Base-by-base conservation (phyloP, 2,888 invertebrate genomes). In the Zaprionus bogoriensis region DNA sequence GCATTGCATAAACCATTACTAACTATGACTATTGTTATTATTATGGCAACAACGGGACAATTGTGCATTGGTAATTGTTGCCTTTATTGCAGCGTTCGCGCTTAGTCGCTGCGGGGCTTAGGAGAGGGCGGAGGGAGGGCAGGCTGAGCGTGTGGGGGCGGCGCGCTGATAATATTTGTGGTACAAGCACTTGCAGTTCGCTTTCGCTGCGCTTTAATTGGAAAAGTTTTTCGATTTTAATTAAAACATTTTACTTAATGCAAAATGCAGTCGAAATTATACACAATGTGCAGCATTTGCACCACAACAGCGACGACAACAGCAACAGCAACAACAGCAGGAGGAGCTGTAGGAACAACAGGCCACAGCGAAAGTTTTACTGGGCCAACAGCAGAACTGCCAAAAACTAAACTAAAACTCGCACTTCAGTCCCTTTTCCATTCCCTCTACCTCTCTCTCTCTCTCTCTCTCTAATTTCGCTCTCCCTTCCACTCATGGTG, bases 171-270 rank as follows among this genome's bases (percentile, higher is more conserved):
- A 85, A 85, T 85, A 78, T 77, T 70, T 67, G 65, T 66, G 65
- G 61, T 45, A 55, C 47, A 20, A 36, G 62, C 41, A 45, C 51
- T 45, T 62, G 44, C 25, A 48, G 36, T 27, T 58, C 27, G 19
- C 47, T 57, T 42, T 61, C 60, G 66, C 46, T 61, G 64, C 58
- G 67, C 70, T 86, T 75, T 82, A 82, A 82, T 82, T 82, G 82
- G 84, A 82, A 86, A 82, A 82, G 62, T 82, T 82, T 82, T 77
- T 84, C 82, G 75, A 77, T 82, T 86, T 86, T 82, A 82, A 82
- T 82, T 82, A 86, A 82, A 82, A 77, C 83, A 83, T 83, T 82
- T 86, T 66, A 67, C 80, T 82, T 79, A 83, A 82, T 86, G 80
- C 81, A 85, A 82, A 81, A 83, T 85, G 67, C 83, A 71, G 58